These are phyloP conservation scores for Cistogaster globosa DNA, from an alignment of 2,888 invertebrate species.

Conservation along the genomic window DNA sequence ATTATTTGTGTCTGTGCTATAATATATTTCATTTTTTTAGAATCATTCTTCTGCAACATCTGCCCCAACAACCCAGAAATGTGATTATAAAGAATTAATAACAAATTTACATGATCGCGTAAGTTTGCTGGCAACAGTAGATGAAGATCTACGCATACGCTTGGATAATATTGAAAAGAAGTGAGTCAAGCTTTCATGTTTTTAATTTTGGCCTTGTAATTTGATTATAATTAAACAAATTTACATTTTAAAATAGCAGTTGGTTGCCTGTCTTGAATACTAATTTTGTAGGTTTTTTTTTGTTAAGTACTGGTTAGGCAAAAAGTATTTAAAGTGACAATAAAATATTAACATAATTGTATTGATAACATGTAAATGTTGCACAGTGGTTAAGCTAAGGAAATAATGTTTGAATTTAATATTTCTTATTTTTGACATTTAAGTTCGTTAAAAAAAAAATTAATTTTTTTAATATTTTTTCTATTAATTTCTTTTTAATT, in stretches of 20 bases:
- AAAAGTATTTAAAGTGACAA: background rate
- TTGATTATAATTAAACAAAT: background rate
- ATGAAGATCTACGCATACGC: slow-evolving; percentile 80
- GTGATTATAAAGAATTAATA: slow-evolving; percentile 77
- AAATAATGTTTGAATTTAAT: too few species aligned
- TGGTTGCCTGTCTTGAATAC: slow-evolving; percentile 10
- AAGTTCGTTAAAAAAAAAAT: too few species aligned
- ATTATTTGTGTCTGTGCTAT: slow-evolving; percentile 5
- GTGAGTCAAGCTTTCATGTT: slow-evolving; percentile 76
- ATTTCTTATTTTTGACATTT: too few species aligned
- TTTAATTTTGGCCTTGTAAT: background rate
- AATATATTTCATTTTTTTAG: slow-evolving; percentile 33
- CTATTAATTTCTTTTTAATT: too few species aligned
- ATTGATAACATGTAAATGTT: too few species aligned
- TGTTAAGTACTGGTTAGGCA: background rate
- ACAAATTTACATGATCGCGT: slow-evolving; percentile 80
- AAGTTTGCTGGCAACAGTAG: slow-evolving; percentile 79
- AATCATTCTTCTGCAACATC: slow-evolving; percentile 52
- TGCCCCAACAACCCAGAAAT: slow-evolving; percentile 50
- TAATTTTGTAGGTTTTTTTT: slow-evolving; percentile 12
- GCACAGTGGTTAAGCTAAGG: too few species aligned
- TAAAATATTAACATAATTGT: background rate
- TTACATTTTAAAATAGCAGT: slow-evolving; percentile 12
- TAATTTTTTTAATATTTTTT: too few species aligned
- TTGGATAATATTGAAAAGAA: slow-evolving; percentile 82